Evolutionary conservation across 2,888 invertebrate species (phyloP).

Genomic region (Platypus cylindrus): DNA sequence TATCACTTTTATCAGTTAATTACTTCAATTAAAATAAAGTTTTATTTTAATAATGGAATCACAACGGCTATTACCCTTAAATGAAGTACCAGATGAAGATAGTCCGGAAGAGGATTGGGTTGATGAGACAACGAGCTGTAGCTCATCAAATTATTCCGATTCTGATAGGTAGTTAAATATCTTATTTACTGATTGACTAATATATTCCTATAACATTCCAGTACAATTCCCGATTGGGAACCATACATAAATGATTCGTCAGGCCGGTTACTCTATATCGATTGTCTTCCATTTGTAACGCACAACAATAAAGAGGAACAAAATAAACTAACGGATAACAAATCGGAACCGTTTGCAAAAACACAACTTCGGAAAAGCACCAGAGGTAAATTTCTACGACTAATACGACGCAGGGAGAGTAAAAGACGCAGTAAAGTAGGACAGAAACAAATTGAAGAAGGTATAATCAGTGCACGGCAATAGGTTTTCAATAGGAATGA

Average conservation of each 20-base stretch:
- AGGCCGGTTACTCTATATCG: conserved; percentile 56
- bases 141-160: conserved; percentile 46
- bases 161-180: conserved; percentile 40
- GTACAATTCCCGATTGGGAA: conserved; percentile 59
- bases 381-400: conserved; percentile 39
- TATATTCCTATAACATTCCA: conserved; percentile 22
- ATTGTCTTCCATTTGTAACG: conserved; percentile 39
- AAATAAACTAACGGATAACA: conserved; percentile 10
- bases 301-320: conserved; percentile 19
- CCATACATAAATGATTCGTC: conserved; percentile 45
- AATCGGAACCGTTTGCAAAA: conserved; percentile 25
- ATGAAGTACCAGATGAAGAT: conserved; percentile 6
- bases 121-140: conserved; percentile 32
- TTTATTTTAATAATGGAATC: conserved; percentile 12
- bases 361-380: conserved; percentile 33
- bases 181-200: neutral
- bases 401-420: conserved; percentile 40
- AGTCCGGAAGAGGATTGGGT: conserved; percentile 29
- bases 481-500: neutral
- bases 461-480: conserved; percentile 14
- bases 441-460: conserved; percentile 25
- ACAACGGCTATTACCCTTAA: conserved; percentile 11
- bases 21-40: neutral
- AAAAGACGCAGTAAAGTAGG: conserved; percentile 36
- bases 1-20: too few species aligned